Conservation (phyloP, 2,797 vertebrate genomes). For the Phoxinus dragarum region DNA sequence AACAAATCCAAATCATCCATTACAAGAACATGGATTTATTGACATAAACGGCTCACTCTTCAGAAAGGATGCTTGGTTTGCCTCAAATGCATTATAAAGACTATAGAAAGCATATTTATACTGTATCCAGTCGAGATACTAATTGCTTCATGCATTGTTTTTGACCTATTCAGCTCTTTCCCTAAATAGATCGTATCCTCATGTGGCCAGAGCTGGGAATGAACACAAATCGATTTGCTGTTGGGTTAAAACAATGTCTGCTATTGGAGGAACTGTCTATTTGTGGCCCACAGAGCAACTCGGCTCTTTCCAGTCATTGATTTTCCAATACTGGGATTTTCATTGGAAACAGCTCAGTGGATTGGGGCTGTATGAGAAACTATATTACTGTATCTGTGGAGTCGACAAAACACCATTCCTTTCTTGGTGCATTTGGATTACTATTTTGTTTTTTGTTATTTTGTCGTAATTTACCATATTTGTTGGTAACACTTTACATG, state of each 20-base stretch:
- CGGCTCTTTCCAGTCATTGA: conserved; percentile 57
- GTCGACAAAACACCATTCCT: background rate
- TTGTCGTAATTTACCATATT: background rate
- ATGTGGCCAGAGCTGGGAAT: conserved; percentile 20
- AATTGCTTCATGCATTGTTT: conserved; percentile 2
- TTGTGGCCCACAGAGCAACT: conserved; percentile 52
- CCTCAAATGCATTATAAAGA: background rate
- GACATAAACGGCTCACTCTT: background rate
- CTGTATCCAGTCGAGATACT: background rate
- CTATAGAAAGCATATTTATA: background rate
- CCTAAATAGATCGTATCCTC: conserved; percentile 24
- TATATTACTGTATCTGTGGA: background rate
- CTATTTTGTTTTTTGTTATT: background rate
- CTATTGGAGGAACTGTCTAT: conserved; percentile 41
- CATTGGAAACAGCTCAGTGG: background rate
- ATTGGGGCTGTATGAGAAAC: background rate
- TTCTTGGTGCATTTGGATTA: background rate
- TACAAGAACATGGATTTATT: background rate
- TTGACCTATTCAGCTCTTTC: conserved; percentile 39
- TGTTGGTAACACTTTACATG: background rate
- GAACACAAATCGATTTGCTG: conserved; percentile 45
- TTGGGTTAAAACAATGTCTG: conserved; percentile 33
- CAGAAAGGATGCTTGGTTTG: background rate
- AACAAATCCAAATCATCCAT: background rate
- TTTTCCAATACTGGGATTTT: conserved; percentile 47